Percentiles rank a stretch among this genome's conserved stretches.
Conservation (phyloP, 2,113 vertebrate species). For the Tauraco erythrolophus region DNA sequence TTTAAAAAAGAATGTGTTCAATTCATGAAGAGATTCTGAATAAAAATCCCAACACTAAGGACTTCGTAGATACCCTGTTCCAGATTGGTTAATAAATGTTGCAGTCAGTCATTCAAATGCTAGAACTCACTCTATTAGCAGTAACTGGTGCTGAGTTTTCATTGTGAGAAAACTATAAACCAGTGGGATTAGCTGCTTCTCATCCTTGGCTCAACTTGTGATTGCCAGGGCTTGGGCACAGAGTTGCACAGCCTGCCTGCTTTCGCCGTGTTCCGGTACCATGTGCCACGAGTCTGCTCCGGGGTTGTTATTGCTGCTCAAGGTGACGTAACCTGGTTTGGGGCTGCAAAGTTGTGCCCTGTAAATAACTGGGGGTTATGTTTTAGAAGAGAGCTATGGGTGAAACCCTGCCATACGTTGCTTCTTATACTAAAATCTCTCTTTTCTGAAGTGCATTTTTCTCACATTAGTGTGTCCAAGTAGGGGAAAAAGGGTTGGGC, state of each 20-base stretch:
- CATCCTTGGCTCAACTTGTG: fast-evolving
- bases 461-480: not conserved
- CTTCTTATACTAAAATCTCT: not conserved
- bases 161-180: not conserved
- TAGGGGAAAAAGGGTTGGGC: not conserved
- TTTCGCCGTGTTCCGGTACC: not conserved
- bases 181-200: not conserved
- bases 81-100: not conserved
- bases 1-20: not conserved
- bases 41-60: not conserved
- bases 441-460: not conserved
- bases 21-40: not conserved
- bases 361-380: not conserved
- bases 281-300: not conserved
- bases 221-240: not conserved
- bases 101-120: not conserved
- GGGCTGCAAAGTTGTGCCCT: not conserved
- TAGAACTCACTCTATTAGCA: not conserved
- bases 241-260: not conserved
- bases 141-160: not conserved
- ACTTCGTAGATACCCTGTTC: not conserved
- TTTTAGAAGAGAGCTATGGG: not conserved
- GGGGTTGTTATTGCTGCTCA: not conserved
- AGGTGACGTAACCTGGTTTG: not conserved
- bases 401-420: not conserved